Evolutionary conservation across 2,888 invertebrate species (phyloP).

Genomic region (Meteorus cinctellus): DNA sequence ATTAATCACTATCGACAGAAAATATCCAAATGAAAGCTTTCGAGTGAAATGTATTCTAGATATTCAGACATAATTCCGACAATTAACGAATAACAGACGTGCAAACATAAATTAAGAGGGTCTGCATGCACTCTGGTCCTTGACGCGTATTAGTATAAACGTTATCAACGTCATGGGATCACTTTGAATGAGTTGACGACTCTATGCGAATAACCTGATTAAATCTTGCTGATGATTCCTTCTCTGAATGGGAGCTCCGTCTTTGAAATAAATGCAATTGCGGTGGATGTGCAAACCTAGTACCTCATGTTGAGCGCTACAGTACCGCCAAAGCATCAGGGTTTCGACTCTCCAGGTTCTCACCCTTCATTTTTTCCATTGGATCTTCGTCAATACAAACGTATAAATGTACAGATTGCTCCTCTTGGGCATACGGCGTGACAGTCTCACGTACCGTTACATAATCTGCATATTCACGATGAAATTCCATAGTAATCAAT

Average conservation of each 20-base stretch:
- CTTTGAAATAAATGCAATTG: neutral
- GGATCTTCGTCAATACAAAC: too few relatives aligned
- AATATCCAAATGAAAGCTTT: too few relatives aligned
- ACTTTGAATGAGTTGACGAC: constrained; percentile 67
- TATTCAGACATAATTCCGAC: constrained; percentile 9
- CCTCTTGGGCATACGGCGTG: too few relatives aligned
- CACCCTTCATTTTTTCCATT: too few relatives aligned
- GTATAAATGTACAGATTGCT: too few relatives aligned
- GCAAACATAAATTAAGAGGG: constrained; percentile 62
- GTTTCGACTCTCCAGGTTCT: too few relatives aligned
- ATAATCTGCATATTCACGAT: too few relatives aligned
- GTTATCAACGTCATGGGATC: constrained; percentile 64
- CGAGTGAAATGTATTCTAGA: constrained; percentile 1
- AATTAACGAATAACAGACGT: constrained; percentile 56
- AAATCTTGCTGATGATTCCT: constrained; percentile 35
- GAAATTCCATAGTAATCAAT: too few relatives aligned
- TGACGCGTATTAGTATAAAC: constrained; percentile 61
- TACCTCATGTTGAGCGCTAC: neutral
- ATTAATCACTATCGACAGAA: too few relatives aligned
- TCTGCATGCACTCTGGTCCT: constrained; percentile 59
- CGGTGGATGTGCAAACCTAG: neutral
- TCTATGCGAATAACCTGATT: constrained; percentile 64
- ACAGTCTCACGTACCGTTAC: too few relatives aligned
- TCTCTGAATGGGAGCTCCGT: neutral
- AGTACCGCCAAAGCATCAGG: too few relatives aligned